Conservation (phyloP, 2,888 invertebrate genomes). For the Drosophila prostipennis region DNA sequence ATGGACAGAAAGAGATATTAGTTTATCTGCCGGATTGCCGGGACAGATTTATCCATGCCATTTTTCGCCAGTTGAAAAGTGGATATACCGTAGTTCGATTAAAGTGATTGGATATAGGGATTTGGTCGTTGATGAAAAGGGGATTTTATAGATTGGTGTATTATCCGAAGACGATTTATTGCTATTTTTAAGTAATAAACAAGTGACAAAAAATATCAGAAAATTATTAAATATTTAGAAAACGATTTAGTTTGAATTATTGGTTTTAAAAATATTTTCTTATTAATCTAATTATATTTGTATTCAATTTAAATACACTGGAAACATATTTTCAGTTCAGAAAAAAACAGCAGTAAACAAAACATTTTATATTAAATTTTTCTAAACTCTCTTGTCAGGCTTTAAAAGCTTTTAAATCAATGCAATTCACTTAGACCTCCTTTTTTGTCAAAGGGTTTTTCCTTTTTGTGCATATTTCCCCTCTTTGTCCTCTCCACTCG, state of each 20-base stretch:
- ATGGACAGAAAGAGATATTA: constrained; percentile 51
- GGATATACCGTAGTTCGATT: constrained; percentile 15
- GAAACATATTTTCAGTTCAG: no score
- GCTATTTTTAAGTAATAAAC: no score
- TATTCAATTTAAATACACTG: no score
- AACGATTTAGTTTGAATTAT: no score
- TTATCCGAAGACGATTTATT: no score
- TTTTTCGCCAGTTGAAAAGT: constrained; percentile 15
- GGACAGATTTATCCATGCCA: constrained; percentile 37
- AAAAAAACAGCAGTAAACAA: no score
- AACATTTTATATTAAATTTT: no score
- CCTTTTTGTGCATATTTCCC: neutral
- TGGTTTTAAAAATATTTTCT: no score
- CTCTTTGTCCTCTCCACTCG: neutral
- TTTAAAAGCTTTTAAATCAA: constrained; percentile 2
- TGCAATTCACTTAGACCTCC: constrained; percentile 7
- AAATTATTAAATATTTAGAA: no score
- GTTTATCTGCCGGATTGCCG: constrained; percentile 59
- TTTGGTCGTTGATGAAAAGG: neutral
- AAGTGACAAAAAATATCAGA: no score
- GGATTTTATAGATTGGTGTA: neutral
- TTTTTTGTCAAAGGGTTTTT: constrained; percentile 11
- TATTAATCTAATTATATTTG: no score
- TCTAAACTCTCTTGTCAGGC: neutral
- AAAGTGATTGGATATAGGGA: constrained; percentile 4